Base-by-base conservation (phyloP, 2,797 vertebrate genomes). In the Poecilia wingei region DNA sequence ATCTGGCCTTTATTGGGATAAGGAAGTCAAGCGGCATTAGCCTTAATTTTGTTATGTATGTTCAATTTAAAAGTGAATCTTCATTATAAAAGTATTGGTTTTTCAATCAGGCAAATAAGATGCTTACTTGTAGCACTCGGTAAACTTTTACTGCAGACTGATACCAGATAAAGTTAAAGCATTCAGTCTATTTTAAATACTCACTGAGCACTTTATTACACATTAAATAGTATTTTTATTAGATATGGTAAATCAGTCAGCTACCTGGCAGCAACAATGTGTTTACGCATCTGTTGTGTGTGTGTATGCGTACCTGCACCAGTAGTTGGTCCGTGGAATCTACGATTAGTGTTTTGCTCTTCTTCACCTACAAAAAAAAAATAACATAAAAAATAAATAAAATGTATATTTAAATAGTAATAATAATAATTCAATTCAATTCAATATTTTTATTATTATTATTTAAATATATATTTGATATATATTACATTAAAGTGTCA, bases 301-400 rank as follows among this genome's bases (percentile, higher is more conserved):
- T 61, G n/a, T 16, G 25, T 6, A 10, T 68, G 81, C 84, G 4
- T 78, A 85, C 87, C 57, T 6, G 0, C 0, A 5, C 0, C 1
- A 10, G 0, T 0, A 57, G 4, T 6, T 6, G 6, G 0, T 25
- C 4, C 43, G 47, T 1, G 0, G 2, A 0, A 0, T 45, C 3
- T 9, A 20, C 0, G 0, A 0, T 2, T 1, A 6, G 0, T 0
- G 1, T 1, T 22, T 28, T 9, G 7, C 14, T 18, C 10, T 25
- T 41, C 2, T 1, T 0, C 7, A 49, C 31, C 81, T 77, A 22
- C 49, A 69, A 20, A 16, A 0, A 18, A 64, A 1, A 14, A 46
- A 45, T 43, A 45, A 45, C 10, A 31, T 31, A 36, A 36, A 36
- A 46, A 46, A 46, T 13, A 3, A 46, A 13, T 10, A 45, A 45